Evolutionary conservation across 2,888 invertebrate species (phyloP), one percentile per base, ranked within the genome.

Genomic region (Trachelus iudaicus): DNA sequence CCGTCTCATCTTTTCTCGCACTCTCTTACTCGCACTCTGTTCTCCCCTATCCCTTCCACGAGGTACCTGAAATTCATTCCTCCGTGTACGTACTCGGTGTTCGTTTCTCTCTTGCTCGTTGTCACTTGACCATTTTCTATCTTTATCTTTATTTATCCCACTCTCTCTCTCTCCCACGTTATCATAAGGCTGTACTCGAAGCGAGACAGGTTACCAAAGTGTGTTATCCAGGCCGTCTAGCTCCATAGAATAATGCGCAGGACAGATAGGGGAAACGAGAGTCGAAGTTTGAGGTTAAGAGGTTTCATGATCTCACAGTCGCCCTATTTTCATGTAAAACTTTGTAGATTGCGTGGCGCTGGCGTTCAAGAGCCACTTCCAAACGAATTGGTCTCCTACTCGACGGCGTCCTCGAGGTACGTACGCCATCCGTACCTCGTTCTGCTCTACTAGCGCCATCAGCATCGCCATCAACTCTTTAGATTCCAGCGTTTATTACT

Each of bases 181-280:
- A 56, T 23, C n/a, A 30, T 40, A n/a, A 75, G 69, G 68, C 31
- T 56, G 73, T 34, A 37, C 78, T 71, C 73, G 30, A 73, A 73
- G 75, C 68, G 69, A 76, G 73, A 76, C 78, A 73, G 78, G 31
- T 73, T 73, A 73, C 76, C 76, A 73, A 78, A 78, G 76, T 76
- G 76, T 76, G 73, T 76, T 76, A 77, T 75, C 73, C 35, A 56
- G 33, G 34, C 71, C 68, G 34, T 73, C 78, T 69, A 56, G 71
- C 40, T n/a, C 35, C 34, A 56, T 73, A 35, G 37, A 73, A 76
- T 76, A 76, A 76, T 37, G 76, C 71, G 37, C 31, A 34, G 68
- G 69, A 76, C 73, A 35, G 76, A 40, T 15, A 73, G 34, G 74
- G 77, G 30, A 71, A 73, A 68, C 40, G 68, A 56, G 15, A 73